A percentile compares a stretch with the other conserved stretches of the same genome.
Conservation (phyloP, 1,140 invertebrate species). For the Tetramorium simillimum region DNA sequence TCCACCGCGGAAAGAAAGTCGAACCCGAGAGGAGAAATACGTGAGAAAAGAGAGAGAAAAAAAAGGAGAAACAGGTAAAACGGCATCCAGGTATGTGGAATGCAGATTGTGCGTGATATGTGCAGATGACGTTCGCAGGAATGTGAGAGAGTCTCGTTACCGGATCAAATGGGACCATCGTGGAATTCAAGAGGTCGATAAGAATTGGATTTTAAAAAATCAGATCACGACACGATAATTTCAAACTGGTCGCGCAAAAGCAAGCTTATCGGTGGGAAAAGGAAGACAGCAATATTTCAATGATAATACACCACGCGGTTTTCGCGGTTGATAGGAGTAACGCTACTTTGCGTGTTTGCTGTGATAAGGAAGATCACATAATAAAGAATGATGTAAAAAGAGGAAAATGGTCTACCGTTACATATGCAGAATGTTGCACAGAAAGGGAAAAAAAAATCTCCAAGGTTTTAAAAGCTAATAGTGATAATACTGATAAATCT, state of each 20-base stretch:
- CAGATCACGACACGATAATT: slow-evolving; percentile 3
- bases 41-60: not conserved
- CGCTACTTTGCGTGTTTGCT: not conserved
- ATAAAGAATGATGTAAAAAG: slow-evolving; percentile 1
- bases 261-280: slow-evolving; percentile 10
- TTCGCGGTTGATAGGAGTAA: not conserved
- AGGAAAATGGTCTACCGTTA: not conserved
- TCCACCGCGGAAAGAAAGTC: not conserved
- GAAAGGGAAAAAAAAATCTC: not conserved
- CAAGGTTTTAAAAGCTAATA: not conserved
- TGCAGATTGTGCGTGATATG: slow-evolving; percentile 74
- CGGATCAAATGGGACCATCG: slow-evolving; percentile 2
- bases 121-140: slow-evolving; percentile 68
- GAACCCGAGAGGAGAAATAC: not conserved
- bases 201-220: slow-evolving; percentile 74
- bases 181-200: slow-evolving; percentile 59
- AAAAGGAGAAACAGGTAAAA: slow-evolving; percentile 73
- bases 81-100: slow-evolving; percentile 76
- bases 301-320: not conserved
- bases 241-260: not conserved
- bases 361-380: slow-evolving; percentile 4
- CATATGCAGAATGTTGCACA: not conserved
- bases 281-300: not conserved
- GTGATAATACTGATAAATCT: not conserved
- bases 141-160: slow-evolving; percentile 60